These are phyloP conservation scores for Regulus satrapa DNA, from an alignment of 2,113 vertebrate species.

Conservation along the genomic window DNA sequence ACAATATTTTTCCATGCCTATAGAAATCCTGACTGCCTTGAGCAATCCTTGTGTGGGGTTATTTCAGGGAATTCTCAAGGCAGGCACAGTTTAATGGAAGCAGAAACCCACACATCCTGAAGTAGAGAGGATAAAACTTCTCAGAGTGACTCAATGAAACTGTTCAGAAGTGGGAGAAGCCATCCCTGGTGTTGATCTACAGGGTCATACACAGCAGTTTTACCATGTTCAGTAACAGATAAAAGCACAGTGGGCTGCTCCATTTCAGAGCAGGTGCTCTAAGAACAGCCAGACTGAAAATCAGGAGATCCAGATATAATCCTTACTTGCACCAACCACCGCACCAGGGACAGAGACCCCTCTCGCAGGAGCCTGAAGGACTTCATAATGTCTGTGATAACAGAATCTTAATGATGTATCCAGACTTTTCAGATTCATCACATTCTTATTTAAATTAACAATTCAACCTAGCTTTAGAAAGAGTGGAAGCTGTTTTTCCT, in stretches of 20 bases:
- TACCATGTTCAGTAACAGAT: neutral
- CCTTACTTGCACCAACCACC: neutral
- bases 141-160: neutral
- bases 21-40: neutral
- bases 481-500: neutral
- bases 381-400: fast-evolving
- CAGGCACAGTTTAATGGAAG: neutral
- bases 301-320: neutral
- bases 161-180: neutral
- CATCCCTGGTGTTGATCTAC: neutral
- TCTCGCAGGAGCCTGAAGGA: neutral
- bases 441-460: neutral
- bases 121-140: neutral
- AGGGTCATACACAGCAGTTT: neutral
- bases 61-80: neutral
- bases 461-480: neutral
- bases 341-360: neutral
- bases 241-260: fast-evolving
- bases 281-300: neutral
- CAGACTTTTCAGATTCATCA: neutral
- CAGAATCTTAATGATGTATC: neutral
- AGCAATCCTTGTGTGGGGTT: neutral
- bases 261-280: fast-evolving
- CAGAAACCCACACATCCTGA: neutral
- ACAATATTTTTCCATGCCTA: neutral